Conservation (phyloP, 2,888 invertebrate genomes). For the Diarsia dahlii region DNA sequence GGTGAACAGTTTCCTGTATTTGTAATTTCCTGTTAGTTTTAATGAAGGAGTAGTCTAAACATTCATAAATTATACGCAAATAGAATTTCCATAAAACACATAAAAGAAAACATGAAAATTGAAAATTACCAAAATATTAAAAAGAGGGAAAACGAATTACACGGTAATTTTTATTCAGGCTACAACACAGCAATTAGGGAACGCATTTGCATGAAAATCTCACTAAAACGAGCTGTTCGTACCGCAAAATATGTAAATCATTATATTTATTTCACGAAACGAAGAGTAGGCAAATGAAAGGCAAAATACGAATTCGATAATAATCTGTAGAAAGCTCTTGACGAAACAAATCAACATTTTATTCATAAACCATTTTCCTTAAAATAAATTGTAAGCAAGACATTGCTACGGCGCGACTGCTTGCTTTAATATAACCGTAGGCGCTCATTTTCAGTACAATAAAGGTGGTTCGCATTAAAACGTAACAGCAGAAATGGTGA, state of each 20-base stretch:
- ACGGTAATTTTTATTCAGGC: conserved; percentile 54
- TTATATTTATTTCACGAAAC: conserved; percentile 49
- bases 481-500: conserved; percentile 68
- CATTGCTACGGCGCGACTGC: conserved; percentile 51
- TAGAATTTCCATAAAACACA: background rate
- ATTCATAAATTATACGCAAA: background rate
- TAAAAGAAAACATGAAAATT: conserved; percentile 24
- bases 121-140: conserved; percentile 30
- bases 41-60: too few relatives aligned
- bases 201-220: conserved; percentile 58
- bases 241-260: conserved; percentile 58
- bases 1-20: background rate
- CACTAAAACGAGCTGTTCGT: conserved; percentile 51
- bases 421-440: conserved; percentile 75
- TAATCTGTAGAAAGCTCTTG: conserved; percentile 48
- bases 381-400: conserved; percentile 63
- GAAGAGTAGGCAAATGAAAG: conserved; percentile 34
- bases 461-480: conserved; percentile 64
- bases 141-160: conserved; percentile 41
- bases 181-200: conserved; percentile 61
- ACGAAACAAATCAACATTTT: conserved; percentile 51
- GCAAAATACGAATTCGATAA: conserved; percentile 47
- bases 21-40: background rate
- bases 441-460: conserved; percentile 72
- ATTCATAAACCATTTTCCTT: conserved; percentile 64